Conservation (phyloP, 2,888 invertebrate species). For the Cerceris ruficornis region DNA sequence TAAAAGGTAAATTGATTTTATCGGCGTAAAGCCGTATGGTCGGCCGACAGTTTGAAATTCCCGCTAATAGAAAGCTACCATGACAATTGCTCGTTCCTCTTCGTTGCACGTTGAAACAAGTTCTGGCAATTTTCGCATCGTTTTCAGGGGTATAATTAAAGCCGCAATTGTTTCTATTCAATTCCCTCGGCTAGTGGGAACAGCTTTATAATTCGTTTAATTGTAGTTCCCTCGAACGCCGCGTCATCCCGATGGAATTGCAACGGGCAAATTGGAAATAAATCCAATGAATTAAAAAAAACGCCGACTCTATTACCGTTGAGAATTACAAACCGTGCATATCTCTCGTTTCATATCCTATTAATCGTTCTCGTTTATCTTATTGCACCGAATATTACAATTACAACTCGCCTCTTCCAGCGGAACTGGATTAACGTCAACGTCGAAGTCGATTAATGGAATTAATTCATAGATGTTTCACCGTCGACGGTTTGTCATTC, state of each 20-base stretch:
- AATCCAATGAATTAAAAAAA: neutral
- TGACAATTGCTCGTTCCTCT: too few relatives aligned
- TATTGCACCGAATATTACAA: too few relatives aligned
- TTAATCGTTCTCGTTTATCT: too few relatives aligned
- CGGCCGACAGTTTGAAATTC: neutral
- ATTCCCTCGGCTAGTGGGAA: neutral
- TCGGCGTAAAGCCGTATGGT: neutral
- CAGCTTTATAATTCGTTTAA: constrained; percentile 51
- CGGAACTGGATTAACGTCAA: too few relatives aligned
- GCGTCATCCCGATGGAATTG: neutral
- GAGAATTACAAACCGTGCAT: constrained; percentile 25
- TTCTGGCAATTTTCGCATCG: neutral
- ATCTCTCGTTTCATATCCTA: neutral
- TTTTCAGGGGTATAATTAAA: neutral
- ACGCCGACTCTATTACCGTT: neutral
- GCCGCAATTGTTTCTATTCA: neutral
- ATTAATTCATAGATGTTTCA: constrained; percentile 34
- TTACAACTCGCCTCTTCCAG: too few relatives aligned
- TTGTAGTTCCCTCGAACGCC: constrained; percentile 19
- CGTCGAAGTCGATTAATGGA: too few relatives aligned
- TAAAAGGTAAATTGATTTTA: too few relatives aligned
- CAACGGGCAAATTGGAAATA: constrained; percentile 12
- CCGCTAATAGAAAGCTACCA: too few relatives aligned
- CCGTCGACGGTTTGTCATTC: neutral
- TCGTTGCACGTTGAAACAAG: neutral